Conservation (phyloP, 2,797 vertebrate genomes). For the Knipowitschia caucasica region DNA sequence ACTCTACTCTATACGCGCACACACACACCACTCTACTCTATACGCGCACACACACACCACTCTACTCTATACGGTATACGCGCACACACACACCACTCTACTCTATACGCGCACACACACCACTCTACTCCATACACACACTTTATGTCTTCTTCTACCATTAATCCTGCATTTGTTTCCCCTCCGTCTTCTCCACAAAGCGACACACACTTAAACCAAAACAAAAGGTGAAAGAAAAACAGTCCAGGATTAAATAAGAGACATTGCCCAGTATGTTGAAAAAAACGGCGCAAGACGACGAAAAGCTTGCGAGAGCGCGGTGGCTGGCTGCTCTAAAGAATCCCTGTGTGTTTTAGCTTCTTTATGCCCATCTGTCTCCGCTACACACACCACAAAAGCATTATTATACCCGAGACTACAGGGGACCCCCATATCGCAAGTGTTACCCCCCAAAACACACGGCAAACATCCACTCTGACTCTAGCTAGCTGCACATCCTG, state of each 20-base stretch:
- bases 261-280: conserved; percentile 59
- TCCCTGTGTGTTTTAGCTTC: conserved; percentile 71
- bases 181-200: background rate
- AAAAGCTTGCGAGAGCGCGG: conserved; percentile 67
- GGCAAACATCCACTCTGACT: conserved; percentile 41
- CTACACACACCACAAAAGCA: conserved; percentile 54
- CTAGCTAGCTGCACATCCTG: conserved; percentile 47
- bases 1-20: no score
- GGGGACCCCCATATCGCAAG: conserved; percentile 67
- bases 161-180: no score
- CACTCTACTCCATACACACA: no score
- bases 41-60: no score
- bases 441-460: conserved; percentile 65
- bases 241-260: conserved; percentile 14
- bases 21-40: no score
- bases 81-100: no score
- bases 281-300: conserved; percentile 58
- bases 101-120: no score
- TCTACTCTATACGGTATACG: no score
- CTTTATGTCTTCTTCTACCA: no score
- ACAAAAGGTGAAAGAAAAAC: background rate
- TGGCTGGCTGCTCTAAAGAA: conserved; percentile 71
- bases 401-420: conserved; percentile 66
- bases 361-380: conserved; percentile 72
- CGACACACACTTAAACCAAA: background rate